These are phyloP conservation scores for Neofelis nebulosa DNA, from an alignment of 2,113 vertebrate genomes.

Conservation along the genomic window DNA sequence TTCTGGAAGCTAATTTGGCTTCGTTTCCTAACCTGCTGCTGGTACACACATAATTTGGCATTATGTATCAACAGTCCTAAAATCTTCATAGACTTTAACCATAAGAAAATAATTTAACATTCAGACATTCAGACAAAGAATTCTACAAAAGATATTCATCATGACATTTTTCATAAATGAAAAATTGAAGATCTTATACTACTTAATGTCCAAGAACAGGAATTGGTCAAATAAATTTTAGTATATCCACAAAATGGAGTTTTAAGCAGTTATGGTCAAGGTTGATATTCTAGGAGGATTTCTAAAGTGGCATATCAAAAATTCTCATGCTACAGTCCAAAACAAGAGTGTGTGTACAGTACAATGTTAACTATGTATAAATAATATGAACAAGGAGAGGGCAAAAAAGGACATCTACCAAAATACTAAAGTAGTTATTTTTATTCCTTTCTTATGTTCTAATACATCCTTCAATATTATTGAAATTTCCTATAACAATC, in stretches of 20 bases:
- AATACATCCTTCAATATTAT: neutral
- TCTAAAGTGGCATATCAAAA: constrained; percentile 6
- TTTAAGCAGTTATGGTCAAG: neutral
- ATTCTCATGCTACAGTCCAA: neutral
- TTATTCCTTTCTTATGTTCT: neutral
- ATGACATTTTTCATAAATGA: constrained; percentile 6
- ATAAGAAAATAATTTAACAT: neutral
- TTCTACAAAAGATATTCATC: neutral
- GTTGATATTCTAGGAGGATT: constrained; percentile 16
- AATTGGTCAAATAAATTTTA: neutral
- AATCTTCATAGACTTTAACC: neutral
- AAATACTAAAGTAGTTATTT: neutral
- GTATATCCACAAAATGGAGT: neutral
- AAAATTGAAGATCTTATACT: neutral
- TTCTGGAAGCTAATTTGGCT: neutral
- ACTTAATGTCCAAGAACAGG: neutral
- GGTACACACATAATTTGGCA: neutral
- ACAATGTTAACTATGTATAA: neutral
- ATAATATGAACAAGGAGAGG: neutral
- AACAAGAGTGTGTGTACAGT: neutral
- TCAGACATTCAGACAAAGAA: neutral
- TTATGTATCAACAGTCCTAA: neutral
- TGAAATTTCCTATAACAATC: neutral
- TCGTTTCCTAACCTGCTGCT: neutral
- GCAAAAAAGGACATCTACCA: neutral